Evolutionary conservation across 2,888 invertebrate genomes (phyloP), one percentile per base, ranked within the genome.

Genomic region (Tanaodytes sp.): DNA sequence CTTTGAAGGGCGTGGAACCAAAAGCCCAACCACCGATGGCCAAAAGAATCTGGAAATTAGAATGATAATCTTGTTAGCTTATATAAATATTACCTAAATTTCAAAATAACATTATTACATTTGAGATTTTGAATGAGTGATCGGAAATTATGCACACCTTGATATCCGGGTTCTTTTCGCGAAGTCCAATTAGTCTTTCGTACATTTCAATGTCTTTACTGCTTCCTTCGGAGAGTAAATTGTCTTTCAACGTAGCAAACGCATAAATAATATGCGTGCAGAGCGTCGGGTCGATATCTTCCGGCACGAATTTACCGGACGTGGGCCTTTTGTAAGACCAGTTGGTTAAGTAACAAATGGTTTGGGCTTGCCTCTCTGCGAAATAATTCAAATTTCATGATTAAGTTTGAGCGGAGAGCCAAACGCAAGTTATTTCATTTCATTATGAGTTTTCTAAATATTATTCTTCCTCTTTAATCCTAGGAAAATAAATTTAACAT

Each of bases 1-100:
- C 95, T 87, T 95, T 95, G 88, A 95, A 96, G 2, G 96, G 96
- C 0, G 95, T 95, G 0, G 97, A 96, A 9, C 97, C 97, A 80
- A 97, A 97, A 0, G 95, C 95, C 97, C 97, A 97, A 15, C 97
- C 97, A 61, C 97, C 97, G 75, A 97, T 94, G 0, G 95, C 95
- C 12, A 95, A 86, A 0, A 95, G 86, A 67, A 95, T 89, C 91
- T 94, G 78, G 9, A 66, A 61, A 72, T 62, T 61, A 46, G 69
- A 33, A 51, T n/a, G n/a, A n/a, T n/a, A n/a, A 15, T 54, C 12
- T 5, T 9, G 6, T 27, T 40, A 19, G 54, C 19, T 27, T 37
- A 37, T 37, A 9, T 18, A 37, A 12, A 37, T 43, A 43, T 27
- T 51, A 27, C 5, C 27, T 27, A 27, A n/a, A n/a, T n/a, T n/a